Evolutionary conservation across 2,888 invertebrate genomes (phyloP), one percentile per base, ranked within the genome.

Genomic region (Melanostoma scalare): DNA sequence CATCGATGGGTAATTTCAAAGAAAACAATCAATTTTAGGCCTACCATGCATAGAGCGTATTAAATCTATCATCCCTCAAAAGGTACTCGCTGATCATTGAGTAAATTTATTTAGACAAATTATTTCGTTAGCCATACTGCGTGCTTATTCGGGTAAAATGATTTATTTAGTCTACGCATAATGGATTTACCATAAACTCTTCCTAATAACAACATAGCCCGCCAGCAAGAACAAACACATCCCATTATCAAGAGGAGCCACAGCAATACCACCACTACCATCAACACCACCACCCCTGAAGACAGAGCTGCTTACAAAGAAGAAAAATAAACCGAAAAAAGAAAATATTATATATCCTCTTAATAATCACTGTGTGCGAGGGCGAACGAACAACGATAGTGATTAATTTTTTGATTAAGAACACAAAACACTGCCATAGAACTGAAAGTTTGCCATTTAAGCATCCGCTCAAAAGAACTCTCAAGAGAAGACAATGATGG

Each of bases 151-250:
- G 67, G n/a, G 38, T 46, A 48, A 56, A 81, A 76, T 81, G 81
- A 77, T 81, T 81, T 81, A 81, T 76, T 72, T 67, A 72, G 71
- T 53, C 72, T 50, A 50, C 56, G 50, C 52, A 35, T 68, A 63
- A 77, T 77, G 77, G 77, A 69, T 82, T 73, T 58, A 63, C 82
- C 73, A 82, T 82, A 77, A 82, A 73, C 63, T 68, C 68, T 77
- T 72, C 61, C 77, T 67, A 63, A 77, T 73, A 68, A 71, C 76
- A 71, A 67, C 65, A 71, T 60, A 60, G 67, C 61, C 76, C 76
- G 33, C 46, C 58, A 61, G 44, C 67, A 20, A 78, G 65, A 31
- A 63, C 40, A 75, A 71, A 71, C 40, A 56, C 68, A 20, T 52
- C 58, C 40, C 35, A 8, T 4, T 50, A 38, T 5, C 30, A 38